Evolutionary conservation across 1,140 invertebrate genomes (phyloP).

Genomic region (Araneus ventricosus): DNA sequence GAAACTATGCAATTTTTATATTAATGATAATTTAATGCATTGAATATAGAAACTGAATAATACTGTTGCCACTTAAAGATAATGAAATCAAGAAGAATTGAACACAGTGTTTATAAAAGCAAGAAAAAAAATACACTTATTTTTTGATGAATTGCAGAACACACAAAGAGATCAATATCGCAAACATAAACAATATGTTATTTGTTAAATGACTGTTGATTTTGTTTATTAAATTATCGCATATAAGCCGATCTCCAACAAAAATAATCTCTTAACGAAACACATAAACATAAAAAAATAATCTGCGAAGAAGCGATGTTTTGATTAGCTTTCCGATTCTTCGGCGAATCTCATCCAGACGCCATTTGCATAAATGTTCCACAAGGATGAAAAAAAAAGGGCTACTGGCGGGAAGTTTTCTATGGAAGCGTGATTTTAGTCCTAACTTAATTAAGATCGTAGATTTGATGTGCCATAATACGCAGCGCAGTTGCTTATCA

Average conservation of each 20-base stretch:
- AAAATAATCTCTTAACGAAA: background rate
- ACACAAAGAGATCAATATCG: background rate
- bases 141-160: background rate
- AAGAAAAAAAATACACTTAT: background rate
- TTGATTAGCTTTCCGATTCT: slow-evolving; percentile 15
- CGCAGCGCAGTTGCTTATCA: background rate
- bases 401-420: background rate
- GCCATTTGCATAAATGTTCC: slow-evolving; percentile 19
- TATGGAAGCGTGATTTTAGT: slow-evolving; percentile 7
- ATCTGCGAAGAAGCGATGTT: background rate
- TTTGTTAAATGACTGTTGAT: background rate
- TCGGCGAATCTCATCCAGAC: background rate
- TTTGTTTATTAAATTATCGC: background rate
- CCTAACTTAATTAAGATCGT: slow-evolving; percentile 25
- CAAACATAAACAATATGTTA: background rate
- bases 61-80: too few relatives aligned
- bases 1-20: too few relatives aligned
- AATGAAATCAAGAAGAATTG: background rate
- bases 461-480: slow-evolving; percentile 34
- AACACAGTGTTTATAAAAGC: background rate
- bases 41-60: too few relatives aligned
- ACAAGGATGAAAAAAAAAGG: background rate
- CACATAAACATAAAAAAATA: background rate
- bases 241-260: background rate
- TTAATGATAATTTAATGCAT: too few relatives aligned